phyloP scores from a whole-genome alignment of 2,113 vertebrate species.

The Heterocephalus glaber region DNA sequence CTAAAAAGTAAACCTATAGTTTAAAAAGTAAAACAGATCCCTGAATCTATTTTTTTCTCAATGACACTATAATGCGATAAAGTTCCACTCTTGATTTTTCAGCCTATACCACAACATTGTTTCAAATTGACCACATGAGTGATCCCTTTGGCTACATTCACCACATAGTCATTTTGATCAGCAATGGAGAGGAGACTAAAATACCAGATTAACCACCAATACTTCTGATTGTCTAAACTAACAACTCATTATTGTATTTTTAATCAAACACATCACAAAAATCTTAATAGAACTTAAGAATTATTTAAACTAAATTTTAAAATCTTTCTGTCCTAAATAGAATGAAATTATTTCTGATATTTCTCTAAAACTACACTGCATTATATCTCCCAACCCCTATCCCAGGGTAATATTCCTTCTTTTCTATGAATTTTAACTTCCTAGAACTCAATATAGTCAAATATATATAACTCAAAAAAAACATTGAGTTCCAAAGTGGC shows the following conservation, averaged over 20 bases:
- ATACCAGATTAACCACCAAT: neutral
- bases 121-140: neutral
- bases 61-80: conserved; percentile 96
- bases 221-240: neutral
- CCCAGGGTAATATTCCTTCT: neutral
- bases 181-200: neutral
- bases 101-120: neutral
- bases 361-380: neutral
- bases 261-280: neutral
- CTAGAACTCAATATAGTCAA: neutral
- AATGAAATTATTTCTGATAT: neutral
- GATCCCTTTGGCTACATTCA: neutral
- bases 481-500: neutral
- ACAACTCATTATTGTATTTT: neutral
- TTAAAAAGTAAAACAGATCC: conserved; percentile 72
- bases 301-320: neutral
- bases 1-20: neutral
- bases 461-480: neutral
- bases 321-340: neutral
- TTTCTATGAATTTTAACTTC: neutral
- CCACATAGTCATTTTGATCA: neutral
- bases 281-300: neutral
- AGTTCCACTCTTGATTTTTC: conserved; percentile 91
- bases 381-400: neutral
- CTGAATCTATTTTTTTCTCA: conserved; percentile 90